phyloP scores from a whole-genome alignment of 2,113 vertebrate species.

The Chunga burmeisteri region DNA sequence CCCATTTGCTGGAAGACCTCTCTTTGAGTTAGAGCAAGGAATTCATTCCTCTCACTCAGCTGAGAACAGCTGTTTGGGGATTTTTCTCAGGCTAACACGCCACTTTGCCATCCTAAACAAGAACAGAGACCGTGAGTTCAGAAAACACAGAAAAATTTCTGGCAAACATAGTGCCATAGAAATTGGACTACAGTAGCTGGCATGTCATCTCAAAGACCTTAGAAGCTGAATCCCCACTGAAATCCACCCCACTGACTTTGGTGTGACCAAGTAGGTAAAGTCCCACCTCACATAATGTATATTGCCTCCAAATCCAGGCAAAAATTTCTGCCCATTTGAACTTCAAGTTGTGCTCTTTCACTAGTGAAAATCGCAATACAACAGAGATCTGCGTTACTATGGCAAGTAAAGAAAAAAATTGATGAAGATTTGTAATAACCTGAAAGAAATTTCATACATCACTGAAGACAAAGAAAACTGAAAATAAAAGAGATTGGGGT shows the following conservation, averaged over 20 bases:
- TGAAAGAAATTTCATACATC: constrained; percentile 70
- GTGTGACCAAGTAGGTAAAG: neutral
- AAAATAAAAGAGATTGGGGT: constrained; percentile 51
- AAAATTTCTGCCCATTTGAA: neutral
- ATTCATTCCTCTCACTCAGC: rapidly evolving
- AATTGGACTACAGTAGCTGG: neutral
- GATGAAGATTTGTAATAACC: constrained; percentile 59
- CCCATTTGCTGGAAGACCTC: neutral
- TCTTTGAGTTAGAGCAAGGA: neutral
- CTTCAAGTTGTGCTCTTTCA: neutral
- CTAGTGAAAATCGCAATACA: neutral
- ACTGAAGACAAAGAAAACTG: constrained; percentile 58
- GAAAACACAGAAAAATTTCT: neutral
- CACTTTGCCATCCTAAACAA: neutral
- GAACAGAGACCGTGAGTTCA: neutral
- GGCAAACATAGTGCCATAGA: neutral
- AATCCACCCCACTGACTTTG: neutral
- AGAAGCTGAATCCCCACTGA: neutral
- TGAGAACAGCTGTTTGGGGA: neutral
- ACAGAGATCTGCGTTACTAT: neutral
- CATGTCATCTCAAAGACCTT: neutral
- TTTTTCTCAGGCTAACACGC: neutral
- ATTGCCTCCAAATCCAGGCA: neutral
- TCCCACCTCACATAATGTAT: neutral
- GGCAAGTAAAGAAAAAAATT: constrained; percentile 17